Evolutionary conservation across 1,140 invertebrate species (phyloP).

Genomic region (Campoletis sonorensis): DNA sequence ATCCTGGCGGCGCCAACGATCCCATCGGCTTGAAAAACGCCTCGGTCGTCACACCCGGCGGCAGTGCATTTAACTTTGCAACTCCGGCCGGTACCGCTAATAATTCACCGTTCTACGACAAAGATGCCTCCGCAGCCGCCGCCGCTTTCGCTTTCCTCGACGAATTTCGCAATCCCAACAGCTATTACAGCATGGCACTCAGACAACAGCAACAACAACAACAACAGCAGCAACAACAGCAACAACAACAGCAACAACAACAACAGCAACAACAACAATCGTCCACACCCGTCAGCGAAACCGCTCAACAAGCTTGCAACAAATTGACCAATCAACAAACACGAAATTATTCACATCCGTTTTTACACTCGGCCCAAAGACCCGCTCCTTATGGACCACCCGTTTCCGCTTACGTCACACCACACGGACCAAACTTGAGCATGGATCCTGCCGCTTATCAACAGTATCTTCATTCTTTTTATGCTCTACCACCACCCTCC

Average conservation of each 20-base stretch:
- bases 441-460: constrained; percentile 73
- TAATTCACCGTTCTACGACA: constrained; percentile 70
- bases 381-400: constrained; percentile 69
- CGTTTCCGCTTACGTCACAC: constrained; percentile 70
- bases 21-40: constrained; percentile 67
- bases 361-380: constrained; percentile 71
- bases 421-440: constrained; percentile 70
- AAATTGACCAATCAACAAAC: constrained; percentile 69
- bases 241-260: constrained; percentile 64
- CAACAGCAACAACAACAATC: constrained; percentile 60
- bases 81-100: constrained; percentile 62
- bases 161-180: constrained; percentile 72
- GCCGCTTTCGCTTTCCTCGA: constrained; percentile 72
- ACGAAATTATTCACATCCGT: constrained; percentile 72
- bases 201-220: constrained; percentile 59
- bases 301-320: constrained; percentile 67
- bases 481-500: constrained; percentile 69
- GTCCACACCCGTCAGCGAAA: constrained; percentile 56
- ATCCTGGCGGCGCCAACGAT: constrained; percentile 51
- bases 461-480: constrained; percentile 73
- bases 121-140: constrained; percentile 68
- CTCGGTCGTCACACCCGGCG: constrained; percentile 62
- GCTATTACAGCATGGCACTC: constrained; percentile 70
- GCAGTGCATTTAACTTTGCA: constrained; percentile 73
- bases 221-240: constrained; percentile 59